Evolutionary conservation across 2,888 invertebrate genomes (phyloP), one percentile per base, ranked within the genome.

Genomic region (Resseliella maxima): DNA sequence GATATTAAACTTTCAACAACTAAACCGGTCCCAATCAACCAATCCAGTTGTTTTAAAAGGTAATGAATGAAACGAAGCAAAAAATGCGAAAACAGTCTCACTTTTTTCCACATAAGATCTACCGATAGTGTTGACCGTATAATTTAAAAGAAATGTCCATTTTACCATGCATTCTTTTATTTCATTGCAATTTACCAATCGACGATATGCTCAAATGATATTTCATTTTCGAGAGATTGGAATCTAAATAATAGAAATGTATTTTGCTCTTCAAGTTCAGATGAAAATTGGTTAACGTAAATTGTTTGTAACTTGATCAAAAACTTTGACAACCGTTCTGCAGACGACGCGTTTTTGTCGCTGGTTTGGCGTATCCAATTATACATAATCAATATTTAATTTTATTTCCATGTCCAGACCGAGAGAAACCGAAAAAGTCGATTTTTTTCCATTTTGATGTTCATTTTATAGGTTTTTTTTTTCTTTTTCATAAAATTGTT

Each of bases 351-450:
- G 24, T 24, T 24, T 59, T 24, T 8, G 31, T 72, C 31, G 35
- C 31, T 15, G 35, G 31, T 72, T 72, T 31, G 31, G 12, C 31
- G 72, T 72, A 35, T 72, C 72, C 31, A 72, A 72, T 72, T 72
- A 72, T 35, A 35, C 15, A 21, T 72, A 72, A 72, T 72, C 72
- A 72, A 72, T 31, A 72, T 72, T 72, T 72, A 31, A 72, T 72
- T 72, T 72, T 59, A 59, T 59, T 59, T 59, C 24, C 15, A 72
- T 72, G 72, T 72, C 72, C 31, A 72, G 72, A 72, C 72, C n/a
- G n/a, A n/a, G 72, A 72, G 5, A 31, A 31, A 72, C 27, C 72
- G 31, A 72, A 72, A 72, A 72, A 59, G 24, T 5, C n/a, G 15
- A 72, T 12, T n/a, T n/a, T n/a, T n/a, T n/a, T n/a, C n/a, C n/a